A percentile compares a stretch with the other conserved stretches of the same genome.
Evolutionary conservation across 2,113 vertebrate genomes (phyloP).

Genomic region (Collichthys lucidus): DNA sequence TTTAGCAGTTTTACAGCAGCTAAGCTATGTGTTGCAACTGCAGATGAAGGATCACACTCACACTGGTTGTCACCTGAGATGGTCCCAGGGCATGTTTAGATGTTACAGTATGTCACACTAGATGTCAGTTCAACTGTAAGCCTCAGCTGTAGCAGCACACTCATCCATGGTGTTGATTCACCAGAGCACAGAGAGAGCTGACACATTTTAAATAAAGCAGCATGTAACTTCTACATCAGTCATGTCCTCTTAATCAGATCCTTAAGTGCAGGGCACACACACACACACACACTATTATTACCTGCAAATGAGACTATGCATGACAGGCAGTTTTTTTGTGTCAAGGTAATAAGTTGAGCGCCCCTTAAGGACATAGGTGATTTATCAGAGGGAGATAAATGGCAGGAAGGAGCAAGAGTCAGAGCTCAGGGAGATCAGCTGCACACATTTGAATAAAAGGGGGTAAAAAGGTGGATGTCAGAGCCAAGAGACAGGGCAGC

Average conservation of each 20-base stretch:
- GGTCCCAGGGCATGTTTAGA: conserved; percentile 48
- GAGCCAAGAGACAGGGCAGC: background rate
- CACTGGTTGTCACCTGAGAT: conserved; percentile 34
- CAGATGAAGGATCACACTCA: conserved; percentile 42
- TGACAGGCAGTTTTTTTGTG: conserved; percentile 49
- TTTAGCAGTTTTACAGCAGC: conserved; percentile 41
- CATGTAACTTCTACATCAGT: conserved; percentile 44
- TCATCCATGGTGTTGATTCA: conserved; percentile 30
- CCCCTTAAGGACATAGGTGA: conserved; percentile 38
- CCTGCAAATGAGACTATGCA: conserved; percentile 50
- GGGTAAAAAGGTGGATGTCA: conserved; percentile 30
- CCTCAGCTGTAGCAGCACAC: conserved; percentile 23
- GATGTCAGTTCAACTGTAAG: conserved; percentile 27
- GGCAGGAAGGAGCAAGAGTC: conserved; percentile 34
- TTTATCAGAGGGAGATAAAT: conserved; percentile 41
- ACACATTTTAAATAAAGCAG: conserved; percentile 35
- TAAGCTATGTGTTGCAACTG: conserved; percentile 35
- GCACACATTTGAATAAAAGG: conserved; percentile 45
- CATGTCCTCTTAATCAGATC: conserved; percentile 26
- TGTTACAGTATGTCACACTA: conserved; percentile 42
- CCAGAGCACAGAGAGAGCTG: conserved; percentile 42
- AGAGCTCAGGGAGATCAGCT: conserved; percentile 24
- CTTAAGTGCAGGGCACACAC: conserved; percentile 32
- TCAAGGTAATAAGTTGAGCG: conserved; percentile 31
- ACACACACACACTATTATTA: conserved; percentile 14